phyloP scores from a whole-genome alignment of 2,888 invertebrate genomes.

The Platerodrilus igneus region DNA sequence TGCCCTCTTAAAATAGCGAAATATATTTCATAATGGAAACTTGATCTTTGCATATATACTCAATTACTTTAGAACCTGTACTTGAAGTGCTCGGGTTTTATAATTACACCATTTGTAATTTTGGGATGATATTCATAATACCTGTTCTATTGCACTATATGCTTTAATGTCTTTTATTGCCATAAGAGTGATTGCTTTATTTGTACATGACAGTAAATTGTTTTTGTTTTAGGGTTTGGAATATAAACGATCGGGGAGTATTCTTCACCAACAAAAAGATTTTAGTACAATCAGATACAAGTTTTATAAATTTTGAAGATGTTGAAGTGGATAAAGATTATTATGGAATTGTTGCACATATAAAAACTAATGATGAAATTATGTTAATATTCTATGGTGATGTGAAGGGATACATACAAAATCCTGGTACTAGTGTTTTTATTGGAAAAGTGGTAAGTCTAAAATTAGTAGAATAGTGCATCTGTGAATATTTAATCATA shows the following conservation, averaged over 20 bases:
- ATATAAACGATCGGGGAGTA: slow-evolving; percentile 49
- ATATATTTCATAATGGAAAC: too few relatives aligned
- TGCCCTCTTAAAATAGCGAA: too few relatives aligned
- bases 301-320: slow-evolving; percentile 51
- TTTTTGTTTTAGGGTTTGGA: slow-evolving; percentile 49
- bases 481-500: too few relatives aligned
- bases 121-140: too few relatives aligned
- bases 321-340: slow-evolving; percentile 52
- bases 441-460: too few relatives aligned
- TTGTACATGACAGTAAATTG: background rate
- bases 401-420: slow-evolving; percentile 53
- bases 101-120: too few relatives aligned
- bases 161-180: too few relatives aligned
- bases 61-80: slow-evolving; percentile 1
- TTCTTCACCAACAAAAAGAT: slow-evolving; percentile 63
- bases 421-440: too few relatives aligned
- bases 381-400: slow-evolving; percentile 58
- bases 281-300: slow-evolving; percentile 54
- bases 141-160: too few relatives aligned
- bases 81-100: too few relatives aligned
- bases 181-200: slow-evolving; percentile 7
- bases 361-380: slow-evolving; percentile 50
- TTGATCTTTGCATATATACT: too few relatives aligned
- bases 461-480: too few relatives aligned
- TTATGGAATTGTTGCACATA: slow-evolving; percentile 54